Evolutionary conservation across 1,140 invertebrate species (phyloP).

Genomic region (Brachionus koreanus): DNA sequence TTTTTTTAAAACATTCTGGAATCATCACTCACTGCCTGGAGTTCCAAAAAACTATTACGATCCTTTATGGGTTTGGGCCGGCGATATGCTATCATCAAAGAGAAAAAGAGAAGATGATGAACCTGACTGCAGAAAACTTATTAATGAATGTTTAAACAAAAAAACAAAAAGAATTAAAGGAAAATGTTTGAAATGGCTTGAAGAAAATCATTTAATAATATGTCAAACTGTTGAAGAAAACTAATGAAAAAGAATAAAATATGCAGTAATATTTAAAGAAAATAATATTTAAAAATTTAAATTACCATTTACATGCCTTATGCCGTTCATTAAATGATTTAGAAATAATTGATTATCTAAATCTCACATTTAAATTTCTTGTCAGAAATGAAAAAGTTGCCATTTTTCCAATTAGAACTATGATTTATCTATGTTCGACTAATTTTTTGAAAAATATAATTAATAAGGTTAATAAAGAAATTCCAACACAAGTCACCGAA

Average conservation of each 20-base stretch:
- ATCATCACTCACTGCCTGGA: not conserved
- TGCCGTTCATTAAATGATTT: not conserved
- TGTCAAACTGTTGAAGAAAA: too few relatives aligned
- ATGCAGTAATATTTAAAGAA: too few relatives aligned
- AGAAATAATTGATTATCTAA: conserved; percentile 22
- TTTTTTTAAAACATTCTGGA: not conserved
- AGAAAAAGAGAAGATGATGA: not conserved
- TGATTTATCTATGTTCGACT: not conserved
- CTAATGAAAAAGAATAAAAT: too few relatives aligned
- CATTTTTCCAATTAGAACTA: not conserved
- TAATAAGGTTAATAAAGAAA: not conserved
- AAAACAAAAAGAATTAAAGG: not conserved
- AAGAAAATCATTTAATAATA: too few relatives aligned
- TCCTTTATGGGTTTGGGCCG: not conserved
- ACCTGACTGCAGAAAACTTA: not conserved
- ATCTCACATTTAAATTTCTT: not conserved
- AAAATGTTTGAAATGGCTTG: not conserved
- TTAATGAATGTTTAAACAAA: not conserved
- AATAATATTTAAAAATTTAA: too few relatives aligned
- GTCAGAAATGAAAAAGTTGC: not conserved
- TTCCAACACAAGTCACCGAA: not conserved
- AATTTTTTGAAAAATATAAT: not conserved
- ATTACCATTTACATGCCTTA: conserved; percentile 20
- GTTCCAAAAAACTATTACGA: not conserved
- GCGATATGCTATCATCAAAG: not conserved